Percentiles rank a stretch among this genome's conserved stretches.
Conservation (phyloP, 2,113 vertebrate species). For the Brachyistius frenatus region DNA sequence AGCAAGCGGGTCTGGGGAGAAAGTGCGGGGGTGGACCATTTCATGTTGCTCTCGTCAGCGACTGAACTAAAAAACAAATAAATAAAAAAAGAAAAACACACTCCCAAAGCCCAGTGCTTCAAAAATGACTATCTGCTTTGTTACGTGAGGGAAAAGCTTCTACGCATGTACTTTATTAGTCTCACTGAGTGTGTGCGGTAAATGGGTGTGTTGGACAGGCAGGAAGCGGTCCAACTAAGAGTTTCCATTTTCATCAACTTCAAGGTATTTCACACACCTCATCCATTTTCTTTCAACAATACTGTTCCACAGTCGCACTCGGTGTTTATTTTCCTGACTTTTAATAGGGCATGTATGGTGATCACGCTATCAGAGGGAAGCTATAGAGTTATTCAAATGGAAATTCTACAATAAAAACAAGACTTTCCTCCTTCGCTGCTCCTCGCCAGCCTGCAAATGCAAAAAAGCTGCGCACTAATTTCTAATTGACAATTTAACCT, state of each 20-base stretch:
- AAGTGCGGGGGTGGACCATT: slow-evolving; percentile 53
- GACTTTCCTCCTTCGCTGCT: slow-evolving; percentile 30
- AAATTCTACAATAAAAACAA: slow-evolving; percentile 66
- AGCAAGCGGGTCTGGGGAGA: slow-evolving; percentile 42
- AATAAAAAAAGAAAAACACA: slow-evolving; percentile 3
- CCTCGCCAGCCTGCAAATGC: slow-evolving; percentile 48
- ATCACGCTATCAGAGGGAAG: slow-evolving; percentile 69
- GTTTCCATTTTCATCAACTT: slow-evolving; percentile 79
- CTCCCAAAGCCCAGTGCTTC: slow-evolving; percentile 30
- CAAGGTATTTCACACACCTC: slow-evolving; percentile 73
- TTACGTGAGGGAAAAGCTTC: slow-evolving; percentile 22
- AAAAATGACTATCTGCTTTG: slow-evolving; percentile 33
- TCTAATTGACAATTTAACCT: slow-evolving; percentile 53
- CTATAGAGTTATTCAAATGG: slow-evolving; percentile 53
- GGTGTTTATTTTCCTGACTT: slow-evolving; percentile 66
- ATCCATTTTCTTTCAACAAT: slow-evolving; percentile 70
- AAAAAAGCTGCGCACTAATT: slow-evolving; percentile 63
- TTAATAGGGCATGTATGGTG: slow-evolving; percentile 52
- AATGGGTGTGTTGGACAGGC: slow-evolving; percentile 59
- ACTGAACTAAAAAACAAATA: slow-evolving; percentile 30
- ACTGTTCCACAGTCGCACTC: slow-evolving; percentile 21
- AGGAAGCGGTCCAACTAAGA: slow-evolving; percentile 72
- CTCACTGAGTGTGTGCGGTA: slow-evolving; percentile 45
- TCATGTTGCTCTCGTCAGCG: slow-evolving; percentile 39
- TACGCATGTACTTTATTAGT: slow-evolving; percentile 49